phyloP scores from a whole-genome alignment of 2,113 vertebrate genomes.

The Panurus biarmicus region DNA sequence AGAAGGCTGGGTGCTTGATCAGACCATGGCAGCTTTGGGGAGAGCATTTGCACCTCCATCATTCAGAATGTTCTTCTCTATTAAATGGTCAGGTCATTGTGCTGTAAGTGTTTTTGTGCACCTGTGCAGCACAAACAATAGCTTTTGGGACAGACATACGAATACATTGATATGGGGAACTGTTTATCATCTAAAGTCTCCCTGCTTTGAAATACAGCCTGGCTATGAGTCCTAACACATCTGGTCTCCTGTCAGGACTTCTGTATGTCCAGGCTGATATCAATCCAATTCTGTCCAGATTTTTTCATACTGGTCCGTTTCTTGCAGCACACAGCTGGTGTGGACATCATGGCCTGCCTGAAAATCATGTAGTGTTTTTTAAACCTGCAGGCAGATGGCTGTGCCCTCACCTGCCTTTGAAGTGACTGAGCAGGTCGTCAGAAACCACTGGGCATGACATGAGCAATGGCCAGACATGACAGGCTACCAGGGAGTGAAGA shows the following conservation, averaged over 20 bases:
- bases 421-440: neutral
- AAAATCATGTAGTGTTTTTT: neutral
- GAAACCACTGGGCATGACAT: neutral
- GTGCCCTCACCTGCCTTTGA: neutral
- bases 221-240: neutral
- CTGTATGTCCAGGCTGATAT: neutral
- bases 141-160: neutral
- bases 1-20: neutral
- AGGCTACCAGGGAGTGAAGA: neutral
- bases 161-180: neutral
- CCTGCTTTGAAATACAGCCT: neutral
- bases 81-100: neutral
- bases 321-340: neutral
- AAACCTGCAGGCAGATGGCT: neutral
- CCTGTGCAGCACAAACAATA: neutral
- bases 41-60: accelerated
- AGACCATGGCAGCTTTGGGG: neutral
- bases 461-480: neutral
- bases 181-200: neutral
- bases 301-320: neutral
- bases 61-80: neutral
- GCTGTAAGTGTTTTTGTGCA: neutral
- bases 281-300: neutral
- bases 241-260: neutral
- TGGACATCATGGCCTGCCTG: neutral